Base-by-base conservation (phyloP, 2,797 vertebrate species). In the Circus cinereus region DNA sequence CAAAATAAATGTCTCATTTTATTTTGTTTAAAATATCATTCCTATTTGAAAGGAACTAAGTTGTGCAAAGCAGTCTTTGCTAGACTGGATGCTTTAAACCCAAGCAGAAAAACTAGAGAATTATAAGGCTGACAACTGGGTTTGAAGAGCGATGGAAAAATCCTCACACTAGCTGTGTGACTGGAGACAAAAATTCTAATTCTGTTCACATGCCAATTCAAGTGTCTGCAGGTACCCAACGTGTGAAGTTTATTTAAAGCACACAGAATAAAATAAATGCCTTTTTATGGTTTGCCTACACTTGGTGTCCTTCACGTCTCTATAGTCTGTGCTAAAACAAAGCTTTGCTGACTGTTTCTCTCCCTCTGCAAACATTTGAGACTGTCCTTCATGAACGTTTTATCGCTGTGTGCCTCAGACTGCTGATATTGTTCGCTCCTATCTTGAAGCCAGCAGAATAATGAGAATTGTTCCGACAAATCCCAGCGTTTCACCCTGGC, bases 1-100 rank as follows among this genome's bases (percentile, higher is more conserved):
- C 86, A 97, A 97, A 97, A 96, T 75, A 94, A 92, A 95, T 78
- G 64, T 73, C 63, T 84, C 18, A 12, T 32, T 91, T 93, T 82
- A 51, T 42, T 74, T 79, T 88, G 91, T 36, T 42, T 70, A 75
- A 81, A 94, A 83, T 93, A 95, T 57, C 12, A 88, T 84, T 93
- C 26, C 51, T 84, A 89, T 93, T 91, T 96, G 92, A 86, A 96
- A 73, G 75, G 62, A 83, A 87, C 45, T 54, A 82, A 81, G 84
- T 30, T 63, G 24, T 62, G 29, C 38, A 76, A 78, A 67, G 43
- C 2, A 32, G 65, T 48, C 34, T 78, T 81, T 88, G 59, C 67
- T 24, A 48, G 48, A 54, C 2, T 59, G 43, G 48, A 34, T 48
- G 72, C 42, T 69, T 92, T 59, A 79, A 85, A 64, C 34, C 18